A percentile compares a stretch with the other conserved stretches of the same genome.
Evolutionary conservation across 2,888 invertebrate species (phyloP).

Genomic region (Eilema caniola): DNA sequence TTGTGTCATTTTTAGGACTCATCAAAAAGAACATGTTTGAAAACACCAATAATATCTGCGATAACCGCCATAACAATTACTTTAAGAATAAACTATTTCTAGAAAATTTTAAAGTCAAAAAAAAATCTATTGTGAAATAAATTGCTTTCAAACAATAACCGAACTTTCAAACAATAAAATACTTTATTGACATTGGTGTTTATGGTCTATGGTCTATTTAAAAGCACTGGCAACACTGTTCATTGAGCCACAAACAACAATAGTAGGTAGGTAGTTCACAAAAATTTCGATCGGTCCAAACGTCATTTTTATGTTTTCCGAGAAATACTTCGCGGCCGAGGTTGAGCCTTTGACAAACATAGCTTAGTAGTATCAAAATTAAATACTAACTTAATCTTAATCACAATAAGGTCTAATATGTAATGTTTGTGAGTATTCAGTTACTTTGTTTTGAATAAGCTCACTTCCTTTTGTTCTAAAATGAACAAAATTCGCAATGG

Average conservation of each 20-base stretch:
- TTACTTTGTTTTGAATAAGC: slow-evolving; percentile 31
- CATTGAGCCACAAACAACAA: slow-evolving; percentile 46
- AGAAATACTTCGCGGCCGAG: slow-evolving; percentile 47
- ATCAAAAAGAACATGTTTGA: background rate
- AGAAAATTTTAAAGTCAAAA: background rate
- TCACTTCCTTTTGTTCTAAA: slow-evolving; percentile 73
- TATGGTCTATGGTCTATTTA: slow-evolving; percentile 23
- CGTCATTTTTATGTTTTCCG: slow-evolving; percentile 63
- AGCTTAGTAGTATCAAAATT: background rate
- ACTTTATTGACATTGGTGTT: slow-evolving; percentile 13
- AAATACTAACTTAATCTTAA: slow-evolving; percentile 10
- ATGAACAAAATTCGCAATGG: slow-evolving; percentile 66
- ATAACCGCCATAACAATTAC: background rate
- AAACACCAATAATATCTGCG: background rate
- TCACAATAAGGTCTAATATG: slow-evolving; percentile 17
- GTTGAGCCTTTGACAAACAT: slow-evolving; percentile 31
- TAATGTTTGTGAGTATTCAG: background rate
- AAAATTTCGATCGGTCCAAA: slow-evolving; percentile 68
- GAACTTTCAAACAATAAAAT: slow-evolving; percentile 21
- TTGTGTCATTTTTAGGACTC: background rate
- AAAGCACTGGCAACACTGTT: slow-evolving; percentile 23
- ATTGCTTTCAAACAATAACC: slow-evolving; percentile 12
- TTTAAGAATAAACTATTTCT: background rate
- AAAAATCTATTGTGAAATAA: slow-evolving; percentile 1
- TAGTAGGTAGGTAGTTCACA: slow-evolving; percentile 57